Evolutionary conservation across 2,888 invertebrate species (phyloP).

Genomic region (Mesorhabditis belari): DNA sequence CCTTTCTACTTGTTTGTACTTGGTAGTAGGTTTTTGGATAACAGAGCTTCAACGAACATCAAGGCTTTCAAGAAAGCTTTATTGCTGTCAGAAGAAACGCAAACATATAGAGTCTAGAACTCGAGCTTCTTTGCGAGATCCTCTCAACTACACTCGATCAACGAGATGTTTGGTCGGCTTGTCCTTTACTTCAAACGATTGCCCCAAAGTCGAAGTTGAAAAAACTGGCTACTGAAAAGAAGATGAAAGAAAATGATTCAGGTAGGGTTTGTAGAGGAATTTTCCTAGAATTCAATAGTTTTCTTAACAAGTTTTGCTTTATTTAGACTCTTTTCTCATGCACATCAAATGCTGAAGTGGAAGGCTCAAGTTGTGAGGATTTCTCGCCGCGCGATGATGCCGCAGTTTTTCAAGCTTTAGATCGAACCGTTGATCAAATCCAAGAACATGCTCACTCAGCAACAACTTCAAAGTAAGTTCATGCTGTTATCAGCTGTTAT

Average conservation of each 20-base stretch:
- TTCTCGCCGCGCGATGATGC: not conserved
- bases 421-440: not conserved
- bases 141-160: not conserved
- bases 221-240: not conserved
- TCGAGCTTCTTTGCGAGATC: not conserved
- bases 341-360: too few relatives aligned
- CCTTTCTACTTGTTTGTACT: too few relatives aligned
- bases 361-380: too few relatives aligned
- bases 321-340: not conserved
- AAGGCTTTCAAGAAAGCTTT: too few relatives aligned
- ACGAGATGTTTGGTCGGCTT: not conserved
- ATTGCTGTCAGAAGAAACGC: too few relatives aligned
- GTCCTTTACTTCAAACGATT: not conserved
- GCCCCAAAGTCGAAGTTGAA: not conserved
- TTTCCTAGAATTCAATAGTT: too few relatives aligned
- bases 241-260: not conserved
- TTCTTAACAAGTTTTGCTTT: too few relatives aligned
- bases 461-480: not conserved
- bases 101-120: not conserved
- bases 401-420: not conserved
- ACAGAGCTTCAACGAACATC: too few relatives aligned
- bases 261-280: too few relatives aligned
- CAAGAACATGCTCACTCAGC: not conserved
- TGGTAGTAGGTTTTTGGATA: too few relatives aligned
- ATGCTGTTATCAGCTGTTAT: too few relatives aligned